Evolutionary conservation across 2,113 vertebrate genomes (phyloP).

Genomic region (Polypterus bichir): DNA sequence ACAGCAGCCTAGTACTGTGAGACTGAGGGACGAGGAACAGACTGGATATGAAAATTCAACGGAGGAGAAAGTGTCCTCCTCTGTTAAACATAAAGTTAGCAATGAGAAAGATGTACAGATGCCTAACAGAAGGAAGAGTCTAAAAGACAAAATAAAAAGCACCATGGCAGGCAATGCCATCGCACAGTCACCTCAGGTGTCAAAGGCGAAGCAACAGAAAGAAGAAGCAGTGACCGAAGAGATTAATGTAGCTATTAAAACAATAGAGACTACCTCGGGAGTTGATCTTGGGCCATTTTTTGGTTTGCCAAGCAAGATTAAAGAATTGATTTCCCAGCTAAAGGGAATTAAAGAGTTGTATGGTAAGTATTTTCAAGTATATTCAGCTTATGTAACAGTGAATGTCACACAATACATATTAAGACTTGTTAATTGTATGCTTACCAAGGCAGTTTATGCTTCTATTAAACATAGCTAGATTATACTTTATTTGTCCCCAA

Average conservation of each 20-base stretch:
- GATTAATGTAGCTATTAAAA: slow-evolving; percentile 59
- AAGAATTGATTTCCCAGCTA: slow-evolving; percentile 63
- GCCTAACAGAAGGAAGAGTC: slow-evolving; percentile 43
- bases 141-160: slow-evolving; percentile 72
- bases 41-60: slow-evolving; percentile 4
- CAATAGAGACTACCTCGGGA: slow-evolving; percentile 44
- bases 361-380: slow-evolving; percentile 46
- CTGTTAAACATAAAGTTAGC: slow-evolving; percentile 9
- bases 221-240: slow-evolving; percentile 67
- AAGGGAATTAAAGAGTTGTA: slow-evolving; percentile 80
- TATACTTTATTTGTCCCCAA: no score
- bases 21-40: background rate
- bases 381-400: no score
- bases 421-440: no score
- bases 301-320: slow-evolving; percentile 83
- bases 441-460: no score
- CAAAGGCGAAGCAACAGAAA: slow-evolving; percentile 56
- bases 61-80: slow-evolving; percentile 18
- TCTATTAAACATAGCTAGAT: no score
- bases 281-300: slow-evolving; percentile 85
- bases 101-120: slow-evolving; percentile 1
- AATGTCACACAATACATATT: no score
- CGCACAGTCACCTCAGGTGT: slow-evolving; percentile 40
- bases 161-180: slow-evolving; percentile 74
- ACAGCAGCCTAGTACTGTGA: background rate